Percentiles rank a stretch among this genome's conserved stretches.
Conservation (phyloP, 2,888 invertebrate species). For the Camptogramma bilineatum region DNA sequence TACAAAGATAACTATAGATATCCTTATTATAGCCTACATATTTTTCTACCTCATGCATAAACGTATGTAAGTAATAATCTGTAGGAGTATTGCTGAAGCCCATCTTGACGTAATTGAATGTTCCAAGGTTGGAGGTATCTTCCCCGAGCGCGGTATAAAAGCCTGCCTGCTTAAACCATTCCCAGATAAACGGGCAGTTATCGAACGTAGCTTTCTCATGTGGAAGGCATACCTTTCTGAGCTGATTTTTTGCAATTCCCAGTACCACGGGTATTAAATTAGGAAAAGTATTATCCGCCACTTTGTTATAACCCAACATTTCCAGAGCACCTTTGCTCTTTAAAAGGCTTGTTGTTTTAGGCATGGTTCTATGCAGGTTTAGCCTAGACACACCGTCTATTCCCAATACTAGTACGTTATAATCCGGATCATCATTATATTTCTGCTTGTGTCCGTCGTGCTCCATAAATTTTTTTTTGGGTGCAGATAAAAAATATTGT, state of each 20-base stretch:
- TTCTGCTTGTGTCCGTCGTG: constrained; percentile 26
- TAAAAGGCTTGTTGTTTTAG: constrained; percentile 88
- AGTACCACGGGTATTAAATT: constrained; percentile 94
- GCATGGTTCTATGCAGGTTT: constrained; percentile 94
- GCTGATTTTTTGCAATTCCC: constrained; percentile 88
- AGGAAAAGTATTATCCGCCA: constrained; percentile 97
- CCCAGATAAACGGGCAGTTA: constrained; percentile 94
- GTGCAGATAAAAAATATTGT: constrained; percentile 88
- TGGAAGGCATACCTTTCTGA: constrained; percentile 87
- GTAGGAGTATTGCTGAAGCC: constrained; percentile 93
- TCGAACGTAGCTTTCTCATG: constrained; percentile 88
- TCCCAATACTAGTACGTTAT: constrained; percentile 92
- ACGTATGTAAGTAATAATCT: constrained; percentile 93
- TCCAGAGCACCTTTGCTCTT: constrained; percentile 88
- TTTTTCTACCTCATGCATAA: constrained; percentile 88
- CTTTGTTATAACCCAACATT: constrained; percentile 95
- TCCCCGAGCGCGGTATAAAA: constrained; percentile 93
- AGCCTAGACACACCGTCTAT: constrained; percentile 94
- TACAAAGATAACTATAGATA: constrained; percentile 88
- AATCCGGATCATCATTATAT: constrained; percentile 47
- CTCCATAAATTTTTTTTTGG: constrained; percentile 56
- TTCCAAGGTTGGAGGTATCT: constrained; percentile 91
- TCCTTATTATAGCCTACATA: constrained; percentile 87
- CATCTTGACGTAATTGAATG: constrained; percentile 91
- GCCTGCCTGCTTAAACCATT: constrained; percentile 89